Evolutionary conservation across 1,140 invertebrate species (phyloP), one percentile per base, ranked within the genome.

Genomic region (Penaeus indicus): DNA sequence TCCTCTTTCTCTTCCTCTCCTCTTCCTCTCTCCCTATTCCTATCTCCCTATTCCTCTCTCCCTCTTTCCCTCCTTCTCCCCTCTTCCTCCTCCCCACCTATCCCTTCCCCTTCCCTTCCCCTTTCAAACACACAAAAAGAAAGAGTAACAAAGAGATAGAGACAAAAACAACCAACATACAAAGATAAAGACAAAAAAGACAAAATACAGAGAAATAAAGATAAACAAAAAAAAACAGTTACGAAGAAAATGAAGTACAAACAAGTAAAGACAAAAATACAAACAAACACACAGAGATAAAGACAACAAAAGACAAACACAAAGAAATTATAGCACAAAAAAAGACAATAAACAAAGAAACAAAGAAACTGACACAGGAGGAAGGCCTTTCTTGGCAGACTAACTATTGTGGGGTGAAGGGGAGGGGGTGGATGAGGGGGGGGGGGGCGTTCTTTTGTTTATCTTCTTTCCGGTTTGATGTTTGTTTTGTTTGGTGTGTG

Each of bases 11-110:
- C n/a, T 75, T 38, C 3, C n/a, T 75, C n/a, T 32, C 21, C 42
- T 32, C 16, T 38, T 75, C 16, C 72, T 32, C 42, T 3, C n/a
- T 75, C 42, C 42, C 18, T 75, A 75, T 75, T 38, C 3, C n/a
- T 38, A 18, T n/a, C 72, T 38, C 16, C n/a, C 42, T 38, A 38
- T 32, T 16, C 72, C 16, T 38, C 63, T 64, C n/a, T n/a, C 63
- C n/a, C 63, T 64, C 63, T 64, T n/a, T 64, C 63, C n/a, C 63
- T n/a, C 63, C n/a, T 64, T 64, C 63, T 64, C 63, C n/a, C 16
- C 63, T 64, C n/a, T n/a, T n/a, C 63, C n/a, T n/a, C n/a, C 16
- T 75, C 18, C 42, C 72, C 42, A 25, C n/a, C 72, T 25, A 16
- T 25, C n/a, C n/a, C 72, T 75, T n/a, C n/a, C 72, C 42, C 72